Conservation (phyloP, 1,140 invertebrate genomes). For the Aphidius gifuensis region DNA sequence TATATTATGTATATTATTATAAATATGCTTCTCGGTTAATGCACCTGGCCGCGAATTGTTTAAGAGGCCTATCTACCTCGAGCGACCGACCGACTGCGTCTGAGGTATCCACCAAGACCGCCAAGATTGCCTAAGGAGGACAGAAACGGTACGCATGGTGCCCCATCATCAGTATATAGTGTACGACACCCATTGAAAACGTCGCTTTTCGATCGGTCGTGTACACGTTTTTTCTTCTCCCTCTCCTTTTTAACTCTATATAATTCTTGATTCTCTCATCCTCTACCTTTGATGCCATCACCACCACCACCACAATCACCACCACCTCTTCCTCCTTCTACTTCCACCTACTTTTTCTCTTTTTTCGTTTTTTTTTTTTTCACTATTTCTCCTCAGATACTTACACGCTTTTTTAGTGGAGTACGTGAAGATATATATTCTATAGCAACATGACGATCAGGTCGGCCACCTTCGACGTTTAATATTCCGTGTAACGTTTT, state of each 20-base stretch:
- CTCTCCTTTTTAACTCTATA: not conserved
- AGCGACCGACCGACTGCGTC: slow-evolving; percentile 52
- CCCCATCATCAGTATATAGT: slow-evolving; percentile 42
- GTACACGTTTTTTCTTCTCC: slow-evolving; percentile 22
- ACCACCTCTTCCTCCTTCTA: slow-evolving; percentile 8
- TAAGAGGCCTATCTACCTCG: slow-evolving; percentile 46
- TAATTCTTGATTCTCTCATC: too few species aligned
- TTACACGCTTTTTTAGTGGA: not conserved
- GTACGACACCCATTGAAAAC: slow-evolving; percentile 51
- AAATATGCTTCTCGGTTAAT: slow-evolving; percentile 22
- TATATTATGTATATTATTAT: not conserved
- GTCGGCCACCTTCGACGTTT: slow-evolving; percentile 1
- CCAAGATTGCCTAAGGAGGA: slow-evolving; percentile 50
- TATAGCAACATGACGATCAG: not conserved
- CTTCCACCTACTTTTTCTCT: slow-evolving; percentile 14
- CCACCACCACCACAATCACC: slow-evolving; percentile 10
- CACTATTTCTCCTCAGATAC: not conserved
- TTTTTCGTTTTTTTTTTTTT: slow-evolving; percentile 11
- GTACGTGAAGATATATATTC: not conserved
- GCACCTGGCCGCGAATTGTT: slow-evolving; percentile 37
- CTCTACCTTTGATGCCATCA: slow-evolving; percentile 1
- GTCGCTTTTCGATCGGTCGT: slow-evolving; percentile 42
- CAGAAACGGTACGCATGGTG: slow-evolving; percentile 55
- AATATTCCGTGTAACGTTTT: slow-evolving; percentile 1
- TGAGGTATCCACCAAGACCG: slow-evolving; percentile 40